phyloP scores from a whole-genome alignment of 2,888 invertebrate genomes.

The Drosophila macrospina region DNA sequence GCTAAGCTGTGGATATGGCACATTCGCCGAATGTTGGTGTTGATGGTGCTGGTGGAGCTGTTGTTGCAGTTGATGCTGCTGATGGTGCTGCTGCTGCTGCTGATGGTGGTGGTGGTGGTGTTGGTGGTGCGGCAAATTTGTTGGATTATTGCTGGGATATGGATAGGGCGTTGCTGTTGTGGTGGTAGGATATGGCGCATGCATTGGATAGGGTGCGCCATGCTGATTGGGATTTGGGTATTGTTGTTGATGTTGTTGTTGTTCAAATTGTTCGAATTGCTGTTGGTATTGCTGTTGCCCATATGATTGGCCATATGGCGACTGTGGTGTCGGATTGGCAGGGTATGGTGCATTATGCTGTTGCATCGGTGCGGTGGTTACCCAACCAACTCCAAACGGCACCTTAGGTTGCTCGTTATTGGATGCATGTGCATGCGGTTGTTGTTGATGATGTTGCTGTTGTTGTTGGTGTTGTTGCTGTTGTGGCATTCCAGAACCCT shows the following conservation, averaged over 20 bases:
- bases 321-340: not conserved
- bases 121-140: conserved; percentile 23
- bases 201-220: conserved; percentile 55
- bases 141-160: conserved; percentile 9
- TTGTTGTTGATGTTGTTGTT: conserved; percentile 50
- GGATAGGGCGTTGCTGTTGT: conserved; percentile 61
- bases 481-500: conserved; percentile 85
- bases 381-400: conserved; percentile 85
- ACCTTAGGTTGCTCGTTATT: conserved; percentile 67
- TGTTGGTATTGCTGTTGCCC: conserved; percentile 34
- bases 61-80: no score
- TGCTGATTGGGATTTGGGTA: conserved; percentile 53
- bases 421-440: conserved; percentile 72
- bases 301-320: conserved; percentile 13
- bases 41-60: not conserved
- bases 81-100: conserved; percentile 10
- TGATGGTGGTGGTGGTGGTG: conserved; percentile 27
- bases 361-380: conserved; percentile 69
- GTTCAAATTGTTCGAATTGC: conserved; percentile 32
- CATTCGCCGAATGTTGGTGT: conserved; percentile 17
- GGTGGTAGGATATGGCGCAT: conserved; percentile 50
- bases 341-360: conserved; percentile 67
- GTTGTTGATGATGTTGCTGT: conserved; percentile 39
- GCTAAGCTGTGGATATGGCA: conserved; percentile 38
- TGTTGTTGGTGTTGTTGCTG: conserved; percentile 47